Conservation (phyloP, 2,888 invertebrate species). For the Mactromeris polynyma region DNA sequence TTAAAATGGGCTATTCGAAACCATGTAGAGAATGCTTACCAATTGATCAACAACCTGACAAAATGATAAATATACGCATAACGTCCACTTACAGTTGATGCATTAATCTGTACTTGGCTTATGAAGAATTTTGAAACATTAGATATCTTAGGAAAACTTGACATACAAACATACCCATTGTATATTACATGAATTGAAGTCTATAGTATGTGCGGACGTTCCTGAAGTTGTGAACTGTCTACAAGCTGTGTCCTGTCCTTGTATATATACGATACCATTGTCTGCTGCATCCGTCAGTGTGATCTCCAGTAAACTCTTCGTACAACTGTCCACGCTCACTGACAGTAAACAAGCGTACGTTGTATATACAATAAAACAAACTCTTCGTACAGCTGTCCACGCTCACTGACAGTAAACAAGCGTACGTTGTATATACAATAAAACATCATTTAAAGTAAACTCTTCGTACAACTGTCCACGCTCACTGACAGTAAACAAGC, state of each 20-base stretch:
- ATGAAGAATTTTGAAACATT: no score
- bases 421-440: not conserved
- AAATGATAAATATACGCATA: no score
- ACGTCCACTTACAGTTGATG: no score
- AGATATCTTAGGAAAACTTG: no score
- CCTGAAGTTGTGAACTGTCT: constrained; percentile 67
- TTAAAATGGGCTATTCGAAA: no score
- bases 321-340: constrained; percentile 72
- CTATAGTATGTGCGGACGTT: constrained; percentile 61
- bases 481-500: constrained; percentile 50
- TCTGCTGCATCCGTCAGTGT: constrained; percentile 64
- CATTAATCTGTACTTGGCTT: no score
- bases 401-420: constrained; percentile 51
- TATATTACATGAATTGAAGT: constrained; percentile 70
- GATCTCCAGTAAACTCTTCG: constrained; percentile 63
- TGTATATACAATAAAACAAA: not conserved
- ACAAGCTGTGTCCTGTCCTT: constrained; percentile 72
- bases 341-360: not conserved
- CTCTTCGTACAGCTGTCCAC: not conserved
- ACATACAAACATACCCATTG: constrained; percentile 70
- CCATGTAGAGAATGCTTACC: no score
- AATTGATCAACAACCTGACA: no score
- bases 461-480: constrained; percentile 70
- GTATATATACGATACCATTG: constrained; percentile 72
- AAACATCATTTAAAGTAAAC: no score